Percentiles rank a stretch among this genome's conserved stretches.
phyloP scores from a whole-genome alignment of 2,888 invertebrate species.

The Osmoderma eremita region DNA sequence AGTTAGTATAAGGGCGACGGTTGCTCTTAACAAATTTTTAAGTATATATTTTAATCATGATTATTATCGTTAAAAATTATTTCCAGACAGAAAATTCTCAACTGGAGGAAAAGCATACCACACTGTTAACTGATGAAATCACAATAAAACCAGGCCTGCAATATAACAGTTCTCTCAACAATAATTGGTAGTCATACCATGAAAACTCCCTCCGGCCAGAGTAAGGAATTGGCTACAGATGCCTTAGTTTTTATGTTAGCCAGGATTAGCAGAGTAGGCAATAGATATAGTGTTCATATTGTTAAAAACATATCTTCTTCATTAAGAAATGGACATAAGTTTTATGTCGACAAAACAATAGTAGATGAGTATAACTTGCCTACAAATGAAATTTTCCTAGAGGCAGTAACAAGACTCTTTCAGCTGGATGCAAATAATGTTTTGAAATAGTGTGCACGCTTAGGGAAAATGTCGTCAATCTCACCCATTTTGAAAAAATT shows the following conservation, averaged over 20 bases:
- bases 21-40: too few relatives aligned
- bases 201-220: background rate
- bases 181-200: slow-evolving; percentile 12
- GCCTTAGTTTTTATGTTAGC: slow-evolving; percentile 12
- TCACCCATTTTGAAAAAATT: slow-evolving; percentile 6
- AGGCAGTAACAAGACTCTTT: slow-evolving; percentile 5
- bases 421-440: slow-evolving; percentile 1
- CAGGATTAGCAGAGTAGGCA: background rate
- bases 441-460: slow-evolving; percentile 1
- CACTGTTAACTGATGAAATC: slow-evolving; percentile 15
- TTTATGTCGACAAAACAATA: slow-evolving; percentile 5
- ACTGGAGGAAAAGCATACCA: slow-evolving; percentile 14
- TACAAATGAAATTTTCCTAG: slow-evolving; percentile 4
- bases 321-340: slow-evolving; percentile 6
- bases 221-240: background rate
- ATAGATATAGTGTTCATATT: slow-evolving; percentile 1
- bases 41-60: background rate
- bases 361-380: background rate
- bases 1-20: too few relatives aligned
- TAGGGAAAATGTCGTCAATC: slow-evolving; percentile 1
- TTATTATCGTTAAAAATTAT: background rate
- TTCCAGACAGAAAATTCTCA: slow-evolving; percentile 25
- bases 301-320: slow-evolving; percentile 2
- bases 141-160: slow-evolving; percentile 24
- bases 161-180: slow-evolving; percentile 6